A percentile compares a stretch with the other conserved stretches of the same genome.
These are phyloP conservation scores for Micoletzkya japonica DNA, from an alignment of 2,888 invertebrate genomes.

Conservation along the genomic window DNA sequence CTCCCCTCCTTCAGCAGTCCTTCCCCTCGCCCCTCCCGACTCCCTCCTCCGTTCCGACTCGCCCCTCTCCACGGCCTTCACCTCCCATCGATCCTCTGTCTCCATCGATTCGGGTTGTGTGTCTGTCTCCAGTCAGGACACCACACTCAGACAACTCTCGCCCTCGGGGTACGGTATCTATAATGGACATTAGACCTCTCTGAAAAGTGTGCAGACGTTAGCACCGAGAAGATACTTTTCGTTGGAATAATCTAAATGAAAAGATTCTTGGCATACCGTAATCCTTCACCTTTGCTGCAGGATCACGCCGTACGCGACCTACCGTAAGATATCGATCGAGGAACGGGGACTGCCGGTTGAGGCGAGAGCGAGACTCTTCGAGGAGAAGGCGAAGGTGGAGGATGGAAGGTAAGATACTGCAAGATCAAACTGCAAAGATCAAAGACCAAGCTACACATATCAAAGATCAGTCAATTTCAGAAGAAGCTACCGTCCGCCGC, in stretches of 20 bases:
- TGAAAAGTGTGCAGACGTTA: no score
- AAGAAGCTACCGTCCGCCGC: constrained; percentile 1
- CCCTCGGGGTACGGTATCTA: neutral
- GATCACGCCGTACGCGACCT: constrained; percentile 17
- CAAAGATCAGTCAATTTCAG: neutral
- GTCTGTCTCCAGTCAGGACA: neutral
- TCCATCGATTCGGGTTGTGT: constrained; percentile 21
- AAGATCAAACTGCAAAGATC: neutral
- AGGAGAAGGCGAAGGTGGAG: neutral
- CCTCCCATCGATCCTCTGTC: constrained; percentile 1
- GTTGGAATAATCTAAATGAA: no score
- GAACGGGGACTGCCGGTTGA: neutral
- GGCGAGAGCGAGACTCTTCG: neutral
- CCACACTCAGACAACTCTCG: neutral
- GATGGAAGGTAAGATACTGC: constrained; percentile 2
- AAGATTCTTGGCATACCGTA: no score
- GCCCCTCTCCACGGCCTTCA: no score
- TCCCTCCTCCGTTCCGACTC: no score
- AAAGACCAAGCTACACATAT: neutral
- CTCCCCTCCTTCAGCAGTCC: no score
- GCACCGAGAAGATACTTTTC: no score
- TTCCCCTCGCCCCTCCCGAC: no score
- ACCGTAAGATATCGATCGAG: constrained; percentile 14
- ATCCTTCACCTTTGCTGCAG: no score
- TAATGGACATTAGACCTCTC: no score